A percentile compares a stretch with the other conserved stretches of the same genome.
These are phyloP conservation scores for Emydura subglobosa DNA, from an alignment of 2,113 vertebrate genomes.

Conservation along the genomic window DNA sequence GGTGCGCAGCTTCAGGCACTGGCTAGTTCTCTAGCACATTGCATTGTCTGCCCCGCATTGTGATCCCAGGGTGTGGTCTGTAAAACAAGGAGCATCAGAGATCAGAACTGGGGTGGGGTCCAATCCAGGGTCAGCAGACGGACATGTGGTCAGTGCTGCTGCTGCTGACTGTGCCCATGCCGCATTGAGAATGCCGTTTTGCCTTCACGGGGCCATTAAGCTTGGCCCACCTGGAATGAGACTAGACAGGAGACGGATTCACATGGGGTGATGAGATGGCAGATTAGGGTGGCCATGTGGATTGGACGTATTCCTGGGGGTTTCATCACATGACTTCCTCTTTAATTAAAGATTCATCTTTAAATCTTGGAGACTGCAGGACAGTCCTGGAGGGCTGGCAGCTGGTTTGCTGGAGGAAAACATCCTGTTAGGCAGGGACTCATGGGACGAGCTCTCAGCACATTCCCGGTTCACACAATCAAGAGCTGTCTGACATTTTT, in stretches of 20 bases:
- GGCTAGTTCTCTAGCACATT: not conserved
- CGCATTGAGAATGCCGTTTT: too few species aligned
- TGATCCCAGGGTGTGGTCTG: not conserved
- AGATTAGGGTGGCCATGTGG: not conserved
- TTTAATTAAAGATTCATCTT: too few species aligned
- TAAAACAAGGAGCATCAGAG: not conserved
- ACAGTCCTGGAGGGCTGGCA: not conserved
- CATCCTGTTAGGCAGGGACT: not conserved
- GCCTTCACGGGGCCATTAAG: too few species aligned
- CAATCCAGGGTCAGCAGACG: not conserved
- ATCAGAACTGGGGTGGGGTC: rapidly evolving
- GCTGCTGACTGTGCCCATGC: too few species aligned
- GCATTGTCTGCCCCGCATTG: rapidly evolving
- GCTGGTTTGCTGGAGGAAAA: not conserved
- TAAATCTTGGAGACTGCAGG: too few species aligned
- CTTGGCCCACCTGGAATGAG: not conserved
- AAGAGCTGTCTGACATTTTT: not conserved
- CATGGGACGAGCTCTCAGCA: rapidly evolving
- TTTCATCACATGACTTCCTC: too few species aligned
- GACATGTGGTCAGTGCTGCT: too few species aligned
- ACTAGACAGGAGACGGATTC: not conserved
- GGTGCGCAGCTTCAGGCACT: not conserved
- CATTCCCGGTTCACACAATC: not conserved
- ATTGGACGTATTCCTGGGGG: too few species aligned
- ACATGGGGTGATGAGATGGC: not conserved